Percentiles rank a stretch among this genome's conserved stretches.
Evolutionary conservation across 2,888 invertebrate species (phyloP).

Genomic region (Clanis bilineata): DNA sequence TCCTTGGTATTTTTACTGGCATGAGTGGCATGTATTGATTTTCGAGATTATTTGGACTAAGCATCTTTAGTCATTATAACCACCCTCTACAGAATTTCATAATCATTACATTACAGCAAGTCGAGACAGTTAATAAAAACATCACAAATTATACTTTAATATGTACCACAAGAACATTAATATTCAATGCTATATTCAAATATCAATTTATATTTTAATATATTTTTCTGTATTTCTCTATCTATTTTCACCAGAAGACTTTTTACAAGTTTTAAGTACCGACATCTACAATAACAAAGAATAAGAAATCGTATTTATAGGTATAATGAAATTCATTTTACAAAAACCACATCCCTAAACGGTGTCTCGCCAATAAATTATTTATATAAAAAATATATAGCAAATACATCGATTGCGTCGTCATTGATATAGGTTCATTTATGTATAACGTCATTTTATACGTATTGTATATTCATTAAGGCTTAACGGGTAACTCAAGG

Average conservation of each 20-base stretch:
- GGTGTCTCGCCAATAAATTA: slow-evolving; percentile 64
- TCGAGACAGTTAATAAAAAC: background rate
- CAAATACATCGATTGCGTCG: slow-evolving; percentile 62
- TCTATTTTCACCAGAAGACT: slow-evolving; percentile 48
- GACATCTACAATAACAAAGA: slow-evolving; percentile 61
- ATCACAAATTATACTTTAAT: slow-evolving; percentile 23
- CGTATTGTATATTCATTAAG: slow-evolving; percentile 49
- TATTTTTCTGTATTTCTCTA: slow-evolving; percentile 60
- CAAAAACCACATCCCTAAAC: slow-evolving; percentile 49
- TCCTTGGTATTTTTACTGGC: no score
- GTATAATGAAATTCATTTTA: slow-evolving; percentile 46
- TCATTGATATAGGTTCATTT: slow-evolving; percentile 55
- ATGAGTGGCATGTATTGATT: no score
- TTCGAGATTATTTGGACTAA: background rate
- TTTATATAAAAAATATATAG: slow-evolving; percentile 77
- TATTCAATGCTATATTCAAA: slow-evolving; percentile 63
- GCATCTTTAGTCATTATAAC: background rate
- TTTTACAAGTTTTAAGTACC: slow-evolving; percentile 66
- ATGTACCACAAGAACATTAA: slow-evolving; percentile 61
- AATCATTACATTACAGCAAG: slow-evolving; percentile 2
- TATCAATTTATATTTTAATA: slow-evolving; percentile 53
- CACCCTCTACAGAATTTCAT: background rate
- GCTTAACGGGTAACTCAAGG: slow-evolving; percentile 57
- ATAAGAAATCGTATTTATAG: slow-evolving; percentile 38
- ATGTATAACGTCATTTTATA: slow-evolving; percentile 57